Evolutionary conservation across 2,888 invertebrate genomes (phyloP).

Genomic region (Timema cristinae): DNA sequence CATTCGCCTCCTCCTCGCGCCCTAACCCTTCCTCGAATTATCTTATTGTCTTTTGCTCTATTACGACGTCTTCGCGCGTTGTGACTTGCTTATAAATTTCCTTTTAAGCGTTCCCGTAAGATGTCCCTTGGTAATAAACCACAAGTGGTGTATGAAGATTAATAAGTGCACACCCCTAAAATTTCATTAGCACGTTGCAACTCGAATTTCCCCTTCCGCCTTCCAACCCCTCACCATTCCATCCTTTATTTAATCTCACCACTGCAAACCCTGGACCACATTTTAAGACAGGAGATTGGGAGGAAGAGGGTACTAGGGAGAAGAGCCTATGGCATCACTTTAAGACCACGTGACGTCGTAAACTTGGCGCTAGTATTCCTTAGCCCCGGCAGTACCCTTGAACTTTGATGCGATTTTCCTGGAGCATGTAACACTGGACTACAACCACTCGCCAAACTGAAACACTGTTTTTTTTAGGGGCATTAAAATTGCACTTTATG

Average conservation of each 20-base stretch:
- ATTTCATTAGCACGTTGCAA: slow-evolving; percentile 9
- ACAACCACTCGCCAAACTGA: too few relatives aligned
- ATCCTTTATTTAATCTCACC: background rate
- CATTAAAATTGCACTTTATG: too few relatives aligned
- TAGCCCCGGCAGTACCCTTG: too few relatives aligned
- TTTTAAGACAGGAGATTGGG: too few relatives aligned
- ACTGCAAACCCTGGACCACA: too few relatives aligned
- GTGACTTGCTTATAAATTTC: slow-evolving; percentile 14
- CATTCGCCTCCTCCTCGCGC: background rate
- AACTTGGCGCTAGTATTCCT: too few relatives aligned
- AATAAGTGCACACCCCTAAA: slow-evolving; percentile 4
- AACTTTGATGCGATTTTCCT: too few relatives aligned
- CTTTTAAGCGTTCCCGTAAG: background rate
- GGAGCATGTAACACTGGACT: too few relatives aligned
- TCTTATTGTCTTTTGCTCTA: slow-evolving; percentile 2
- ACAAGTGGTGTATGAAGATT: slow-evolving; percentile 4
- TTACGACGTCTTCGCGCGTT: background rate
- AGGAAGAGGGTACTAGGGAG: too few relatives aligned
- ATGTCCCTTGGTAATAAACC: background rate
- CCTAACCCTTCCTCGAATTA: background rate
- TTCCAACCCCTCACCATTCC: background rate
- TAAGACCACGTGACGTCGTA: too few relatives aligned
- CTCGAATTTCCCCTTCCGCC: background rate
- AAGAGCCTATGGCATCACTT: too few relatives aligned
- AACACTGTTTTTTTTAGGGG: too few relatives aligned